Evolutionary conservation across 2,797 vertebrate species (phyloP).

Genomic region (Alectoris magna): DNA sequence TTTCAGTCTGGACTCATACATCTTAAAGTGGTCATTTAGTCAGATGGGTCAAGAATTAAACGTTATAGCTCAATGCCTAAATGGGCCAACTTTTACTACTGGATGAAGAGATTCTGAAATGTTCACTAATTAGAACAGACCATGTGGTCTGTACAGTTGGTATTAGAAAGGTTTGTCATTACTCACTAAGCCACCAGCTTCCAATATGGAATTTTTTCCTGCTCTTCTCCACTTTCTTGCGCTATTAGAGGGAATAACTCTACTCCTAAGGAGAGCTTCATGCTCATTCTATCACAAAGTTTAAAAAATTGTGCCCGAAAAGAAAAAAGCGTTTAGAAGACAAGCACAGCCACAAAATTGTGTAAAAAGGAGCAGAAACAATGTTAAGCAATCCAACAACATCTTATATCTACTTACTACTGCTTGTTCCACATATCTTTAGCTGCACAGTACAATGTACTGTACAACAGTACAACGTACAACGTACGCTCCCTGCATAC

Average conservation of each 20-base stretch:
- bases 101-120: neutral
- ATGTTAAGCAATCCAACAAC: neutral
- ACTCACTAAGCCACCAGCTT: neutral
- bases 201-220: neutral
- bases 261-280: neutral
- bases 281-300: neutral
- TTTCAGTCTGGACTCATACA: neutral
- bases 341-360: neutral
- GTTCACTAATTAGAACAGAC: neutral
- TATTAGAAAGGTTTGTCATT: neutral
- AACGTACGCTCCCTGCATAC: neutral
- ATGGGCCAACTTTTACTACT: neutral
- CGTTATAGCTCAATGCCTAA: neutral
- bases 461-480: neutral
- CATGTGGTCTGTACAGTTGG: accelerated
- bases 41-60: neutral
- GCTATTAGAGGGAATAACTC: neutral
- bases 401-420: neutral
- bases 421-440: neutral
- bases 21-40: neutral
- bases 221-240: neutral
- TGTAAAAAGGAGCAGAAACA: neutral
- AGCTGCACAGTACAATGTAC: neutral
- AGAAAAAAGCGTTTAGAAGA: neutral
- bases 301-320: neutral